A percentile compares a stretch with the other conserved stretches of the same genome.
These are phyloP conservation scores for Mirounga angustirostris DNA, from an alignment of 2,113 vertebrate genomes.

Conservation along the genomic window DNA sequence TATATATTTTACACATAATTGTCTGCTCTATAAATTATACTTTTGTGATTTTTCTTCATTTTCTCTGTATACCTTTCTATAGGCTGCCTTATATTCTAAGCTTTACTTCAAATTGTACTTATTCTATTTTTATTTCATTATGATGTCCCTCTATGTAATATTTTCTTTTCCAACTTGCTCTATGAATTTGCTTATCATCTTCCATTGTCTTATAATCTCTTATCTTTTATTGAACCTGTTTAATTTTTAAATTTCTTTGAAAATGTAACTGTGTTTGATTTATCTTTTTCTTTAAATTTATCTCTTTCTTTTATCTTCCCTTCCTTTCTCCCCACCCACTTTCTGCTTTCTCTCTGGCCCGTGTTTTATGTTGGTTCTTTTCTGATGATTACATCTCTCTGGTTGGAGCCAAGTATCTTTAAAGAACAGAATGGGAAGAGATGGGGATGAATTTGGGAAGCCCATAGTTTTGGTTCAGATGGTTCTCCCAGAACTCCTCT, in stretches of 20 bases:
- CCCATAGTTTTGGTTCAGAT: background rate
- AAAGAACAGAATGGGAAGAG: background rate
- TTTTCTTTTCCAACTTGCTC: background rate
- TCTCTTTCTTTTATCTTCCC: background rate
- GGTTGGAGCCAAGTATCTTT: background rate
- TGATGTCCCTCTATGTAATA: background rate
- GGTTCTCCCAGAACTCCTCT: background rate
- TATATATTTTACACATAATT: background rate
- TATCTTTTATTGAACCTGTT: background rate
- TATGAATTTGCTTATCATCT: background rate
- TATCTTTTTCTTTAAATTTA: background rate
- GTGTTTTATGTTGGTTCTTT: background rate
- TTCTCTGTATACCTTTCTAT: background rate
- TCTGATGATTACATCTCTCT: background rate
- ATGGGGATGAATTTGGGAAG: background rate
- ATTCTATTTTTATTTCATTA: constrained; percentile 36
- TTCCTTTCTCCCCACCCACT: too few relatives aligned
- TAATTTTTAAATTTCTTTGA: constrained; percentile 55
- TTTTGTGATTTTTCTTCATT: background rate
- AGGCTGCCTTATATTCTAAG: background rate
- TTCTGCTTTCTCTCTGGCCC: background rate
- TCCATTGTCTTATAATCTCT: background rate
- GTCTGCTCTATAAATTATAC: background rate
- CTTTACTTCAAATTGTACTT: constrained; percentile 9
- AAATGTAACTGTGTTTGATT: background rate